Evolutionary conservation across 1,140 invertebrate genomes (phyloP).

Genomic region (Rhopalosiphum maidis): DNA sequence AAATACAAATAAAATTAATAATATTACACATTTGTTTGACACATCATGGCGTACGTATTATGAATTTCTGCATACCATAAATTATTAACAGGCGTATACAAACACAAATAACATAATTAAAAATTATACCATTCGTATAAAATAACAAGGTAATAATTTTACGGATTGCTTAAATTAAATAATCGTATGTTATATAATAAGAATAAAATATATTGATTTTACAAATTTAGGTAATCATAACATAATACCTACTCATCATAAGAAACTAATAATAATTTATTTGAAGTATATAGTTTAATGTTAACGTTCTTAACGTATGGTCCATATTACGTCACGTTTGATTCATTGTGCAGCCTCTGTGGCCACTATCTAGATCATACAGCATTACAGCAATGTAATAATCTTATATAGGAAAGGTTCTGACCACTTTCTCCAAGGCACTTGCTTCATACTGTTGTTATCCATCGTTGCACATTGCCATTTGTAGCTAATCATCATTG

Average conservation of each 20-base stretch:
- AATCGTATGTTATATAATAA: not conserved
- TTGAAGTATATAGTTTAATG: not conserved
- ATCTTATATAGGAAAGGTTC: constrained; percentile 39
- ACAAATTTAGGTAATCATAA: not conserved
- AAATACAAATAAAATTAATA: not conserved
- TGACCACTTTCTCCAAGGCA: constrained; percentile 54
- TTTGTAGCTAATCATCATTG: constrained; percentile 45
- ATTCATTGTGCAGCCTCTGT: constrained; percentile 39
- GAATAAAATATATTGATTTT: not conserved
- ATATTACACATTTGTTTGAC: not conserved
- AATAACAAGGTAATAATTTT: not conserved
- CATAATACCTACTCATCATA: not conserved
- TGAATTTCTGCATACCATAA: not conserved
- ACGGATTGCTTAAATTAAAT: not conserved
- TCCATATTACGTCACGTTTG: constrained; percentile 24
- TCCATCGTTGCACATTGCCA: constrained; percentile 43
- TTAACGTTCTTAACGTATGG: not conserved
- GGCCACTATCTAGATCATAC: constrained; percentile 40
- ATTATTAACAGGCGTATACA: not conserved
- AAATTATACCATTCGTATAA: not conserved
- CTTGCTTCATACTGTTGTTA: constrained; percentile 48
- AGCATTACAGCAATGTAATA: constrained; percentile 26
- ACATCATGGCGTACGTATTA: not conserved
- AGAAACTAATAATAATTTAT: not conserved
- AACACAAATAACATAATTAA: not conserved